Evolutionary conservation across 2,888 invertebrate species (phyloP), one percentile per base, ranked within the genome.

Genomic region (Lycaena phlaeas): DNA sequence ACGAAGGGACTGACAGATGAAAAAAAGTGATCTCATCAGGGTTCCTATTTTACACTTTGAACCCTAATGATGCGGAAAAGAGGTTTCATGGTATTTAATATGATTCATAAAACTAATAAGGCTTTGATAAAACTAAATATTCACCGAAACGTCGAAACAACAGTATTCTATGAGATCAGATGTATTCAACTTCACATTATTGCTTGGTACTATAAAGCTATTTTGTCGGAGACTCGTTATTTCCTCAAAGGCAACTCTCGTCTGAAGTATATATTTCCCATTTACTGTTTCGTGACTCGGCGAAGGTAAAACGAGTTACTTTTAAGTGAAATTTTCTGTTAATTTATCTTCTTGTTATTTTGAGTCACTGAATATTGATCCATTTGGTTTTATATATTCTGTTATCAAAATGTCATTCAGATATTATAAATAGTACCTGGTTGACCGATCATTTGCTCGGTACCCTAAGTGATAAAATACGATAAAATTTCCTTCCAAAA

Each of bases 181-280:
- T 31, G 17, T 31, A 31, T 31, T 31, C 18, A 31, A 31, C 17
- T 31, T 31, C 15, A 31, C 31, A 31, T 31, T 31, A 31, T 31
- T 31, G 11, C 18, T 15, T 31, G 11, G 18, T 31, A 31, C 18
- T n/a, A 18, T 17, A 17, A 18, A 31, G 18, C 7, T 30, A 27
- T 27, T 10, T 7, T 31, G 15, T 31, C 15, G 15, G 27, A 30
- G 6, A 11, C 31, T 31, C 17, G 31, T 31, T 31, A 31, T 10
- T 31, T 17, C 15, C 31, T 31, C 31, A 17, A 17, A 15, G 31
- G 31, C 31, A 17, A 31, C 31, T 17, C 30, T 17, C 31, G 18
- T 17, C 31, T 17, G 17, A 6, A 31, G 31, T 31, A 18, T 18
- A 18, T 31, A 31, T 31, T 31, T 31, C 31, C 31, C 31, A 31